A percentile compares a stretch with the other conserved stretches of the same genome.
Evolutionary conservation across 2,113 vertebrate species (phyloP).

Genomic region (Cyphomyrus discorhynchus): DNA sequence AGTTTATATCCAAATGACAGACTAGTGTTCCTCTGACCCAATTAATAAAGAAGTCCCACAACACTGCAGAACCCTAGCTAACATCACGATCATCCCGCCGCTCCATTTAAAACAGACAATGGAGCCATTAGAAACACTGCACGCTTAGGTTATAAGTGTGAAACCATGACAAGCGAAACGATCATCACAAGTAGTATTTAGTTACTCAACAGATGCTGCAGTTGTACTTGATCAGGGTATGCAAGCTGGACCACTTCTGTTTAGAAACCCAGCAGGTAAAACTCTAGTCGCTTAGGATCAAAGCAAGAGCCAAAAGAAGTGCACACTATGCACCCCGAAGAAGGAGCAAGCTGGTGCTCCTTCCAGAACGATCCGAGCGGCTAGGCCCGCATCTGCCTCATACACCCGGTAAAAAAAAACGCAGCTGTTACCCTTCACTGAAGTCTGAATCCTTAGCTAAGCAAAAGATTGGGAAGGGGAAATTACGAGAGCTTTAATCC

Average conservation of each 20-base stretch:
- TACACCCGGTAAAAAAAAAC: not conserved
- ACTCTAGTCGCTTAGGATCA: not conserved
- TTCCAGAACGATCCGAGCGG: not conserved
- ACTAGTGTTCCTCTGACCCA: not conserved
- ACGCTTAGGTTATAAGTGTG: not conserved
- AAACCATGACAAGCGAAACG: not conserved
- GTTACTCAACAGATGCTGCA: not conserved
- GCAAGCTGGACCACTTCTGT: not conserved
- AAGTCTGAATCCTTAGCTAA: not conserved
- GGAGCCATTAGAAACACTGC: not conserved
- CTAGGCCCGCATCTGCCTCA: not conserved
- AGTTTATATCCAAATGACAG: not conserved
- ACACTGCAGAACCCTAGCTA: not conserved
- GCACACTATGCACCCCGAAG: not conserved
- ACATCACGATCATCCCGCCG: not conserved
- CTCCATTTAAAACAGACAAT: not conserved
- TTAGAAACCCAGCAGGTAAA: not conserved
- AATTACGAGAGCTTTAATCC: not conserved
- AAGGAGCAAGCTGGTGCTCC: not conserved
- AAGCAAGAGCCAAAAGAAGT: not conserved
- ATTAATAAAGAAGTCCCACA: not conserved
- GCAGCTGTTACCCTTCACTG: not conserved
- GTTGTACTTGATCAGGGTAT: not conserved
- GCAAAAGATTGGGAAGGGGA: not conserved
- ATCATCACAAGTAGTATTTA: not conserved